Conservation (phyloP, 2,113 vertebrate species). For the Pelodiscus sinensis region DNA sequence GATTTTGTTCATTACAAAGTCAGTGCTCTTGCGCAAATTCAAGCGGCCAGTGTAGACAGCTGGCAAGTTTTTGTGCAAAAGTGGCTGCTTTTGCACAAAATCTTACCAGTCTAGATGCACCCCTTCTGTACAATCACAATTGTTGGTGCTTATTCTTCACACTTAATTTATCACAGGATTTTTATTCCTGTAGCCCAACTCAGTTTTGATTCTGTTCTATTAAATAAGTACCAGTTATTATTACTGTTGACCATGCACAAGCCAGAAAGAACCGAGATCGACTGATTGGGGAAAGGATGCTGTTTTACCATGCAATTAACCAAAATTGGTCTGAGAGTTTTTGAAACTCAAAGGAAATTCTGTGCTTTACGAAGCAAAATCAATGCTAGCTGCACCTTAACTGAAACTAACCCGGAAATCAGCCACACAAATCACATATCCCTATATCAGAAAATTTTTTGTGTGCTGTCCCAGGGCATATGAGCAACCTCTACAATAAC, state of each 20-base stretch:
- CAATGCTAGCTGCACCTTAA: not conserved
- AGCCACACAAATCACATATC: not conserved
- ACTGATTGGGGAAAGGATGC: not conserved
- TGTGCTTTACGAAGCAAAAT: not conserved
- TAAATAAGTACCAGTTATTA: not conserved
- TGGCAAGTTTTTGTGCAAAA: no score
- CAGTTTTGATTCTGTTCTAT: not conserved
- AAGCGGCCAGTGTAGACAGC: no score
- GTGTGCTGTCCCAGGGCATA: not conserved
- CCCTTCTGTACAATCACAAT: accelerated
- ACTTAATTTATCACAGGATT: not conserved
- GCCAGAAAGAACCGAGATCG: accelerated
- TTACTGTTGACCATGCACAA: not conserved
- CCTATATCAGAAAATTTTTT: not conserved
- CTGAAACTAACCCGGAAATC: accelerated
- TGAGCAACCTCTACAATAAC: accelerated
- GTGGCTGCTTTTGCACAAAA: no score
- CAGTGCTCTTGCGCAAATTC: no score
- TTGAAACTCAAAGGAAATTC: not conserved
- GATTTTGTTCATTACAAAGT: no score
- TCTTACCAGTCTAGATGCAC: no score
- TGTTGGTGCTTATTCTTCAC: accelerated
- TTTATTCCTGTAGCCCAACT: accelerated
- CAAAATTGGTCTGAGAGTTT: not conserved
- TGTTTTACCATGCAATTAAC: not conserved